These are phyloP conservation scores for Spialia ferax DNA, from an alignment of 2,888 invertebrate species.

Conservation along the genomic window DNA sequence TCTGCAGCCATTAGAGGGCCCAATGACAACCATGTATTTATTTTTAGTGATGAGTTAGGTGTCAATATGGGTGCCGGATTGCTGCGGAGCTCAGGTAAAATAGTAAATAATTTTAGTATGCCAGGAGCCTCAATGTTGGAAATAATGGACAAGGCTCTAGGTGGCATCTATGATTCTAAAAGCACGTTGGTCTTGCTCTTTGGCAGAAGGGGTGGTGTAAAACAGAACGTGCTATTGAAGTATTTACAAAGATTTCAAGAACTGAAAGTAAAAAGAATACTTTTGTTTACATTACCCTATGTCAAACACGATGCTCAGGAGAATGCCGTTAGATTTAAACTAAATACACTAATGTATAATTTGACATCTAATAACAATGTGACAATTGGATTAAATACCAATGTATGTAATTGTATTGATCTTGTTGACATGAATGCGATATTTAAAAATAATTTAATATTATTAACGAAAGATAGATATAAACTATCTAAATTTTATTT, in stretches of 20 bases:
- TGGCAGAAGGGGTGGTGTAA: background rate
- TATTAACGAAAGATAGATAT: background rate
- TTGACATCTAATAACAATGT: background rate
- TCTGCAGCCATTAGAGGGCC: slow-evolving; percentile 5
- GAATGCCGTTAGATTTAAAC: background rate
- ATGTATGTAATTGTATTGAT: background rate
- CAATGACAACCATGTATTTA: background rate
- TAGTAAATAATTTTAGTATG: too few species aligned
- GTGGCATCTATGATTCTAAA: background rate
- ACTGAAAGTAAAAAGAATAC: background rate
- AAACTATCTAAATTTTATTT: background rate
- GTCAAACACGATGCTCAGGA: background rate
- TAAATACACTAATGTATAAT: background rate
- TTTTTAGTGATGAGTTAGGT: background rate
- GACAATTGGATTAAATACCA: too few species aligned
- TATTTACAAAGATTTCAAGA: background rate
- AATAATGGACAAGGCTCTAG: too few species aligned
- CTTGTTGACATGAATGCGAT: background rate
- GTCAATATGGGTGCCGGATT: background rate
- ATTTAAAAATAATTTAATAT: background rate
- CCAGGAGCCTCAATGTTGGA: too few species aligned
- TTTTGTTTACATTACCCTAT: background rate
- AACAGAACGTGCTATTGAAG: background rate
- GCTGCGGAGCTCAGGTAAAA: background rate
- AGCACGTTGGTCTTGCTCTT: background rate